Evolutionary conservation across 2,888 invertebrate species (phyloP), one percentile per base, ranked within the genome.

Genomic region (Lysandra bellargus): DNA sequence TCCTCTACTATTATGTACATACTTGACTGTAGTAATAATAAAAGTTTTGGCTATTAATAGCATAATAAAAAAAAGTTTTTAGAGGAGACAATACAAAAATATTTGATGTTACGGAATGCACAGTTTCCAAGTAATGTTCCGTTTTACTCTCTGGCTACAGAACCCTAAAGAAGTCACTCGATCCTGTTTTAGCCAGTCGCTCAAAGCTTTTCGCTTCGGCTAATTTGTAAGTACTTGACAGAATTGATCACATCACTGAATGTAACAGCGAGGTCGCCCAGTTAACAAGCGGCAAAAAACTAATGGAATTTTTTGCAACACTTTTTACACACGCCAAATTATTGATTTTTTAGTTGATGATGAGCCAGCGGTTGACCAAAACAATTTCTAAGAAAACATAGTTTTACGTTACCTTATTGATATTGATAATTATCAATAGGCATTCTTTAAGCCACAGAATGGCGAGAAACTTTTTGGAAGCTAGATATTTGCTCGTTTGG

Each of bases 261-360:
- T 57, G 57, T 69, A 69, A 69, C 69, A 69, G 49, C 75, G 49
- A 75, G 75, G 75, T 30, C 75, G 23, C 44, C 49, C 75, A 44
- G 75, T 49, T 23, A 75, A 44, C 44, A 75, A 75, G 33, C 33
- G 14, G 69, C 49, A 75, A 49, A 75, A 75, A 75, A 49, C 49
- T 23, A 75, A 75, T 75, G 49, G 75, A 75, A 49, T 44, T 75
- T 75, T 75, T 75, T 49, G 49, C 23, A 75, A 75, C 23, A 14
- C 12, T 75, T 75, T 23, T 75, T 75, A 75, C 75, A 75, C 75
- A 49, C 23, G 75, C 23, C 75, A 49, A 33, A 69, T 69, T 64
- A 64, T 64, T 30, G 30, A 64, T 64, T 64, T 30, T 64, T 64
- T 64, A 30, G 64, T 64, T 64, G 30, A 17, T 3, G 44, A 44